phyloP scores from a whole-genome alignment of 92 coral and sea anemone genomes.

The Palythoa heliodiscus region DNA sequence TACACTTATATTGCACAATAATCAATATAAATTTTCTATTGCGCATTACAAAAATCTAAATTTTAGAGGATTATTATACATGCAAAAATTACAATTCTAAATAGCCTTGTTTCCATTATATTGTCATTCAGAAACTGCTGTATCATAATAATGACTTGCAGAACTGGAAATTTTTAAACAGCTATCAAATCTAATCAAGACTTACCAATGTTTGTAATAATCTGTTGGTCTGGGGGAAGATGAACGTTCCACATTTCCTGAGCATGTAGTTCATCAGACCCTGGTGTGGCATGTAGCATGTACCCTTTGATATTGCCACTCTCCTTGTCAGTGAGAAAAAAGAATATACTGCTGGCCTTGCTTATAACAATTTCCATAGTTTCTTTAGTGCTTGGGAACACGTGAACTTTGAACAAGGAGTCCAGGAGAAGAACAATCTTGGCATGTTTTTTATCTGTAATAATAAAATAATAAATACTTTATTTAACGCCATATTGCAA shows the following conservation, averaged over 20 bases:
- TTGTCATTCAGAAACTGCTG: too few relatives aligned
- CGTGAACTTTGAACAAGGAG: slow-evolving; percentile 76
- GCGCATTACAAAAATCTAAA: too few relatives aligned
- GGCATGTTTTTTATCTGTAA: slow-evolving; percentile 88
- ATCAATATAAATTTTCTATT: too few relatives aligned
- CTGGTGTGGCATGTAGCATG: slow-evolving; percentile 60
- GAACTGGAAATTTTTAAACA: too few relatives aligned
- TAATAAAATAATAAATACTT: too few relatives aligned
- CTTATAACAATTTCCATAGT: slow-evolving; percentile 70
- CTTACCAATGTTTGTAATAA: slow-evolving; percentile 83
- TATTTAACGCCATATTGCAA: too few relatives aligned
- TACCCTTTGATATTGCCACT: slow-evolving; percentile 75
- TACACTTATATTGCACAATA: too few relatives aligned
- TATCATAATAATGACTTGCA: too few relatives aligned
- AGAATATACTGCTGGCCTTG: slow-evolving; percentile 72
- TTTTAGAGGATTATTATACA: too few relatives aligned
- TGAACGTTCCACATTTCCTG: slow-evolving; percentile 93
- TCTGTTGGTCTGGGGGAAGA: slow-evolving; percentile 82
- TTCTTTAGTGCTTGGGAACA: slow-evolving; percentile 84
- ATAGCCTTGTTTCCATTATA: too few relatives aligned
- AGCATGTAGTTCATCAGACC: slow-evolving; percentile 62
- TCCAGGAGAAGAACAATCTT: slow-evolving; percentile 90
- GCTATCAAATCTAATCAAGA: not conserved
- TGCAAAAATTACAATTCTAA: too few relatives aligned
- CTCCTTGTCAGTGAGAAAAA: slow-evolving; percentile 75